Conservation (phyloP, 2,797 vertebrate genomes). For the Rhabdomys pumilio region DNA sequence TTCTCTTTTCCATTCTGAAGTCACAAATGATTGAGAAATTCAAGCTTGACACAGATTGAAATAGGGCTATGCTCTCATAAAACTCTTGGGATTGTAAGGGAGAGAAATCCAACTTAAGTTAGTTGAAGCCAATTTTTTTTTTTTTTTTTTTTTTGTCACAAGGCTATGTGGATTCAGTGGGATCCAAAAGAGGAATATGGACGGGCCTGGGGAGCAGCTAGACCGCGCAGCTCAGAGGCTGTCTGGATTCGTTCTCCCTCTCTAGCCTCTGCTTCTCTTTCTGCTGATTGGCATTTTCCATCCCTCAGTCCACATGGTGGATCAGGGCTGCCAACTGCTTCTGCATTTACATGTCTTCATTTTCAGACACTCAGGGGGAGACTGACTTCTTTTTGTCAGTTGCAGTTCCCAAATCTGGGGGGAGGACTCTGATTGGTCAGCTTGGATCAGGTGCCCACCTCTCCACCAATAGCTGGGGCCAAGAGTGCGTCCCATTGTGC, state of each 20-base stretch:
- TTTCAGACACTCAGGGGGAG: conserved; percentile 77
- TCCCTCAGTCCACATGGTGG: conserved; percentile 85
- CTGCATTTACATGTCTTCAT: conserved; percentile 83
- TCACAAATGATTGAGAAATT: conserved; percentile 72
- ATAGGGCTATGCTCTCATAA: conserved; percentile 72
- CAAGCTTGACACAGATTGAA: conserved; percentile 69
- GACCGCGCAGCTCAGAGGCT: conserved; percentile 60
- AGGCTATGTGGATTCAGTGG: conserved; percentile 75
- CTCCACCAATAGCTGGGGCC: conserved; percentile 52
- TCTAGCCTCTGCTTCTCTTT: conserved; percentile 70
- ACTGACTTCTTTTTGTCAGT: conserved; percentile 81
- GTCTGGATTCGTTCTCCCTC: conserved; percentile 67
- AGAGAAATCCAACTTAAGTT: conserved; percentile 80
- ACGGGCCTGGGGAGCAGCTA: conserved; percentile 65
- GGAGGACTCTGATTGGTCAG: conserved; percentile 64
- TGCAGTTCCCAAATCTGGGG: conserved; percentile 68
- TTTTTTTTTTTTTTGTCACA: conserved; percentile 53
- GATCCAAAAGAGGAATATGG: conserved; percentile 71
- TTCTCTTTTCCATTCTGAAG: conserved; percentile 48
- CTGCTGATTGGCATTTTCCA: conserved; percentile 85
- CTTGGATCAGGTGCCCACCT: conserved; percentile 1
- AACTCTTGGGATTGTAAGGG: conserved; percentile 73
- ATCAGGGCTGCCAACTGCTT: conserved; percentile 82
- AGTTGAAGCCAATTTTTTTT: conserved; percentile 62
- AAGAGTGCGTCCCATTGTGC: background rate